Evolutionary conservation across 2,797 vertebrate genomes (phyloP).

Genomic region (Allobates femoralis): DNA sequence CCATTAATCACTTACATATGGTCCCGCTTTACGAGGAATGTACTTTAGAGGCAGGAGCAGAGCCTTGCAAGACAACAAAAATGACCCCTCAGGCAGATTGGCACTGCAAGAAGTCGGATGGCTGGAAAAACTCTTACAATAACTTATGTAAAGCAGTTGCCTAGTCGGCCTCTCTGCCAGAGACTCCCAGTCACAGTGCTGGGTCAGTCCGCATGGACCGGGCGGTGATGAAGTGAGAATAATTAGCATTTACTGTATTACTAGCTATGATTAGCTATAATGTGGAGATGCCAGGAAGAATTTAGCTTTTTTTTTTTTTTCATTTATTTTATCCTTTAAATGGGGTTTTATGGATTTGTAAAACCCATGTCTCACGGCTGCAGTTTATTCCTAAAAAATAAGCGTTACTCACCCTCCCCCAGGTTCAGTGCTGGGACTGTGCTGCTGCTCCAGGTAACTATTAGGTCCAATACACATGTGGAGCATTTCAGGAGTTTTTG

Average conservation of each 20-base stretch:
- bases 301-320: background rate
- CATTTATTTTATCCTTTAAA: background rate
- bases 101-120: slow-evolving; percentile 35
- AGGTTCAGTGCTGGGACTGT: too few species aligned
- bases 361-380: too few species aligned
- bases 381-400: too few species aligned
- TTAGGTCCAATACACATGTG: too few species aligned
- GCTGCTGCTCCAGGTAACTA: too few species aligned
- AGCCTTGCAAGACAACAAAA: slow-evolving; percentile 53
- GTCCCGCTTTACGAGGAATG: slow-evolving; percentile 57
- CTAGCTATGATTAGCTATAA: too few species aligned
- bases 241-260: background rate
- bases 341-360: too few species aligned
- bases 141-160: slow-evolving; percentile 26
- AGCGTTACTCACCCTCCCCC: too few species aligned
- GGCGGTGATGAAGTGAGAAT: background rate
- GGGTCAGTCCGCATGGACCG: background rate
- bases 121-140: slow-evolving; percentile 46
- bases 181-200: background rate
- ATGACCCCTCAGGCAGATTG: slow-evolving; percentile 59
- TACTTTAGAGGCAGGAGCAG: slow-evolving; percentile 49
- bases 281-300: background rate
- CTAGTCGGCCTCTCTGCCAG: slow-evolving; percentile 27
- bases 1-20: slow-evolving; percentile 56
- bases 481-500: too few species aligned